Percentiles rank a stretch among this genome's conserved stretches.
phyloP scores from a whole-genome alignment of 2,797 vertebrate genomes.

The Psittacula derbiana region DNA sequence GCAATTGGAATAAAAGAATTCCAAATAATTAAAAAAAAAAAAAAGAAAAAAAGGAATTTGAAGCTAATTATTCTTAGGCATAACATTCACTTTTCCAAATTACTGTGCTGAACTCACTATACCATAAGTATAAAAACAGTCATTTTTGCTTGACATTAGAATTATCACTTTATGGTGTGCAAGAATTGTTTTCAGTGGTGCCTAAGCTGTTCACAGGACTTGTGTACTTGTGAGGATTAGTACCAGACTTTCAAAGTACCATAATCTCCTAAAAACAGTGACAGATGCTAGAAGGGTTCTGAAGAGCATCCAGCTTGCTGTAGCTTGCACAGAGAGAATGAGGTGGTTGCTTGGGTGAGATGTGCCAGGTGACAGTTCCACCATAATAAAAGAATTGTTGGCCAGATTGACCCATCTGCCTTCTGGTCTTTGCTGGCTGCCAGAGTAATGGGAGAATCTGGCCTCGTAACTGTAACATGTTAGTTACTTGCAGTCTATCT shows the following conservation, averaged over 20 bases:
- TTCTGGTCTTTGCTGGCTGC: constrained; percentile 43
- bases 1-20: not conserved
- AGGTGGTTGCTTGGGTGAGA: not conserved
- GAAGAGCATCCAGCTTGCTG: not conserved
- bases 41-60: not conserved
- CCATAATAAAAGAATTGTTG: not conserved
- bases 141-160: not conserved
- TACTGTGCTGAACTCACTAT: not conserved
- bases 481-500: constrained; percentile 22
- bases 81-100: not conserved
- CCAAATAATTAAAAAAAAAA: not conserved
- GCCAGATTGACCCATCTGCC: constrained; percentile 33
- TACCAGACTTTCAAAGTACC: not conserved
- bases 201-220: not conserved
- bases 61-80: not conserved
- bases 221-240: not conserved
- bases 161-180: not conserved
- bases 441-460: not conserved
- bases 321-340: not conserved
- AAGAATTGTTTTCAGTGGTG: not conserved
- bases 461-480: not conserved
- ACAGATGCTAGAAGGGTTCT: not conserved
- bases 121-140: not conserved
- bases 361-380: constrained; percentile 11
- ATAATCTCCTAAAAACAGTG: not conserved